These are phyloP conservation scores for Enteromius radiatus DNA, from an alignment of 2,797 vertebrate species.

Conservation along the genomic window DNA sequence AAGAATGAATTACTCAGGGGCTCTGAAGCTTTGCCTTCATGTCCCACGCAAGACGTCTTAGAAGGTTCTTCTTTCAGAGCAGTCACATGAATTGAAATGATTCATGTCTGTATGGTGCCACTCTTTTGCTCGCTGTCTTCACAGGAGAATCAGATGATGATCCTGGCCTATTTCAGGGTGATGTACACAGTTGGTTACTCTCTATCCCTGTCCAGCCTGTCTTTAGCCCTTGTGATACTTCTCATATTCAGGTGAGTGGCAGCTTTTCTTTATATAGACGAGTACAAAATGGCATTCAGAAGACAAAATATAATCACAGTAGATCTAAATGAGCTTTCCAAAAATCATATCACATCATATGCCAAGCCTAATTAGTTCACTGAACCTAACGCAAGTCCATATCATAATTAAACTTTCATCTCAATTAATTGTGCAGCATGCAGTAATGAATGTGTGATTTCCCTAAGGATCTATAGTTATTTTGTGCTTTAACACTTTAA, in stretches of 20 bases:
- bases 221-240: slow-evolving; percentile 77
- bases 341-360: neutral
- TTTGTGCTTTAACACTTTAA: neutral
- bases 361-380: neutral
- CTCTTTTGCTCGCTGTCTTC: slow-evolving; percentile 3
- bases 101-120: neutral
- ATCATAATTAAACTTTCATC: neutral
- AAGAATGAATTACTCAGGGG: neutral
- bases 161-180: slow-evolving; percentile 75
- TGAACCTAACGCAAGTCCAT: neutral
- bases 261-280: neutral
- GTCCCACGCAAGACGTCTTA: neutral
- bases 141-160: slow-evolving; percentile 73
- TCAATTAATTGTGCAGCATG: neutral
- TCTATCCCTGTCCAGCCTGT: slow-evolving; percentile 76
- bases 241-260: slow-evolving; percentile 77
- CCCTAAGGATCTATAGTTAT: neutral
- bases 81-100: neutral
- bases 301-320: neutral
- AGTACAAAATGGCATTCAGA: neutral
- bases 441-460: neutral
- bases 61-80: slow-evolving; percentile 8
- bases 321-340: neutral
- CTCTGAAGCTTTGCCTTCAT: slow-evolving; percentile 2
- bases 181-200: slow-evolving; percentile 86